phyloP scores from a whole-genome alignment of 2,797 vertebrate genomes.

The Falco cherrug region DNA sequence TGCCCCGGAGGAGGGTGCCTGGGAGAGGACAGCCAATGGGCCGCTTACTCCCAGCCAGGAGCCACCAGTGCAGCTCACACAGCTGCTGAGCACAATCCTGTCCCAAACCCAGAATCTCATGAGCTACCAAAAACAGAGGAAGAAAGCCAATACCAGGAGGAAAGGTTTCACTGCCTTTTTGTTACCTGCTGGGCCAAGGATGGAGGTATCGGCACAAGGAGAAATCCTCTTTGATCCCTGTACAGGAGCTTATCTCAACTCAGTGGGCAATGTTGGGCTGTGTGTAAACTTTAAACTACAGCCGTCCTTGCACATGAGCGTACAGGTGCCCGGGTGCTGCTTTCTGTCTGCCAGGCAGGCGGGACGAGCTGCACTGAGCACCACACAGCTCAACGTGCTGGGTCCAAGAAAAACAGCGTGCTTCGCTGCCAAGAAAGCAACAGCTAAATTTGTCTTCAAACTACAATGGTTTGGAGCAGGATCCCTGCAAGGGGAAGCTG shows the following conservation, averaged over 20 bases:
- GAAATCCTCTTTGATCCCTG: not conserved
- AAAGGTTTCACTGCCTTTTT: not conserved
- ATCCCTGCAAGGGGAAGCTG: slow-evolving; percentile 40
- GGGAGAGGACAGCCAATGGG: accelerated
- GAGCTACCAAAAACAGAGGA: not conserved
- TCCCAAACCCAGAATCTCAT: not conserved
- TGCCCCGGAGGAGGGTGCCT: not conserved
- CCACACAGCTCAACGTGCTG: accelerated
- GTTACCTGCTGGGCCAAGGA: not conserved
- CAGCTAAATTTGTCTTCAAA: slow-evolving; percentile 27
- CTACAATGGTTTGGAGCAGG: not conserved
- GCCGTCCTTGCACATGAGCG: not conserved
- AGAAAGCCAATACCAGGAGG: not conserved
- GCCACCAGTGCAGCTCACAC: accelerated
- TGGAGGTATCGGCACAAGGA: not conserved
- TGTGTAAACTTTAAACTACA: not conserved
- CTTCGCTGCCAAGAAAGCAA: not conserved
- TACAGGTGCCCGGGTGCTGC: not conserved
- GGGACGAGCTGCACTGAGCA: accelerated
- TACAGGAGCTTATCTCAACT: not conserved
- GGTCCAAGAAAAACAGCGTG: not conserved
- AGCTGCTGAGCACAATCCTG: not conserved
- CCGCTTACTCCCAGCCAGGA: not conserved
- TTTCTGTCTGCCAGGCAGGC: not conserved
- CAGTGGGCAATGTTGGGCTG: not conserved